Percentiles rank a stretch among this genome's conserved stretches.
These are phyloP conservation scores for Luehdorfia chinensis DNA, from an alignment of 1,140 invertebrate genomes.

Conservation along the genomic window DNA sequence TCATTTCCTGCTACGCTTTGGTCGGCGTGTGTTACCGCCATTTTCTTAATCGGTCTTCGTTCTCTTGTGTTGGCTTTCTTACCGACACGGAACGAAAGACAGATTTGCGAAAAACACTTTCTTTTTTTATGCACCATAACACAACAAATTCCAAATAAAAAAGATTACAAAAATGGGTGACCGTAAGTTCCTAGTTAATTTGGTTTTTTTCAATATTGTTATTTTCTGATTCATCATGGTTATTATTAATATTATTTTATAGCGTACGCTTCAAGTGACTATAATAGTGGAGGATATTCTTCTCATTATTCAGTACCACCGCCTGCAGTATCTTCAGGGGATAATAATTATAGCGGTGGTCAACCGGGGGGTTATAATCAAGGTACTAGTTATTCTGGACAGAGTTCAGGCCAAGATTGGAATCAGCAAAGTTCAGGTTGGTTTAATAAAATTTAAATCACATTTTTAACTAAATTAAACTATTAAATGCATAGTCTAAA, in stretches of 20 bases:
- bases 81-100: too few species aligned
- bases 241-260: constrained; percentile 17
- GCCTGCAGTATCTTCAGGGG: constrained; percentile 45
- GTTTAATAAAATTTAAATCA: constrained; percentile 15
- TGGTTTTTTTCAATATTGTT: neutral
- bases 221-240: neutral
- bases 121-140: too few species aligned
- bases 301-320: constrained; percentile 65
- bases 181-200: constrained; percentile 41
- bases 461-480: neutral
- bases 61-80: too few species aligned
- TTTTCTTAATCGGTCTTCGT: constrained; percentile 1
- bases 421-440: constrained; percentile 51
- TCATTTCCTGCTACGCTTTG: neutral
- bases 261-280: constrained; percentile 56
- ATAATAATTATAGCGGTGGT: constrained; percentile 46
- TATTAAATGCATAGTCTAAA: too few species aligned
- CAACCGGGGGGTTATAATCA: constrained; percentile 53
- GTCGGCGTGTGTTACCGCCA: constrained; percentile 7
- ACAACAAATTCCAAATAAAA: too few species aligned
- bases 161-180: constrained; percentile 43
- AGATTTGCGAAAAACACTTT: too few species aligned
- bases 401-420: constrained; percentile 51
- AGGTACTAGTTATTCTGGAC: constrained; percentile 43
- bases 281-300: constrained; percentile 55